A percentile compares a stretch with the other conserved stretches of the same genome.
Evolutionary conservation across 2,797 vertebrate species (phyloP).

Genomic region (Platyrinchus mystaceus): DNA sequence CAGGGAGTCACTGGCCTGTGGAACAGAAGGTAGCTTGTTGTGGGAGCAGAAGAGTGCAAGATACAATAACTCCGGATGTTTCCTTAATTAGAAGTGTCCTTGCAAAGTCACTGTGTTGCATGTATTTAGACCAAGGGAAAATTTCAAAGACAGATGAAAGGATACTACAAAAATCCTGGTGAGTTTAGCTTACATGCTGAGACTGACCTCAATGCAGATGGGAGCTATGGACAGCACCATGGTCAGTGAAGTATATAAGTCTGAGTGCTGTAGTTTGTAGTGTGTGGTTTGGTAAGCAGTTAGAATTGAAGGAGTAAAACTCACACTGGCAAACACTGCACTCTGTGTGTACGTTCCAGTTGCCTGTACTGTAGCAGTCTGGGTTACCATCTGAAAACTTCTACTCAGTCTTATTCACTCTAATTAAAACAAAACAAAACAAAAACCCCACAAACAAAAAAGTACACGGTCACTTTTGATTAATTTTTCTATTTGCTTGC

Average conservation of each 20-base stretch:
- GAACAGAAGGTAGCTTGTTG: not conserved
- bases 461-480: not conserved
- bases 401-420: not conserved
- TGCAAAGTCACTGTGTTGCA: not conserved
- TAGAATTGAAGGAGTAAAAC: not conserved
- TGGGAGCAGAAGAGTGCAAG: not conserved
- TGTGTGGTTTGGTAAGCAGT: not conserved
- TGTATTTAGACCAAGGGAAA: not conserved
- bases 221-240: rapidly evolving
- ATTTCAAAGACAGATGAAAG: not conserved
- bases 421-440: not conserved
- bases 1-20: not conserved
- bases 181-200: not conserved
- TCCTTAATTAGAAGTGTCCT: not conserved
- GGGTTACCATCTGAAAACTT: not conserved
- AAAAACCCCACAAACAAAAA: not conserved
- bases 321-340: not conserved
- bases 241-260: rapidly evolving
- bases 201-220: not conserved
- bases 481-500: not conserved
- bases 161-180: not conserved
- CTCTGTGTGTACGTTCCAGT: not conserved
- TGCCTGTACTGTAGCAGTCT: not conserved
- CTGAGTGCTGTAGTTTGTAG: not conserved
- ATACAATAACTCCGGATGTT: rapidly evolving